Percentiles rank a stretch among this genome's conserved stretches.
Evolutionary conservation across 2,113 vertebrate species (phyloP).

Genomic region (Melanerpes formicivorus): DNA sequence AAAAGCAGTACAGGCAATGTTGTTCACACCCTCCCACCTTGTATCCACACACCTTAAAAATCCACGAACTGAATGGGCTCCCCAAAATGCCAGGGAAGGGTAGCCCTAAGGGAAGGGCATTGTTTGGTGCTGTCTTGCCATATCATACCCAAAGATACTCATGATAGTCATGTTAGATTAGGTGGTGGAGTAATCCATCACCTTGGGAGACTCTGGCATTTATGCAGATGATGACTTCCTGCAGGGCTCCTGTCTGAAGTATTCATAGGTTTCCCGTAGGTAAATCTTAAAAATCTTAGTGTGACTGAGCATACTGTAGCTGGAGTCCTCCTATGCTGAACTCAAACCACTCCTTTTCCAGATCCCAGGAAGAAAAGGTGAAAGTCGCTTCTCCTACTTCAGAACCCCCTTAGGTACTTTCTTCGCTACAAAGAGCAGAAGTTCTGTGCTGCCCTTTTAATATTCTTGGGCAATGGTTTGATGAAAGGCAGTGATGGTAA

Average conservation of each 20-base stretch:
- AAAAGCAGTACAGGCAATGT: neutral
- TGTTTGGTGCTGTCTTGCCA: neutral
- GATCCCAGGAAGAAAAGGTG: neutral
- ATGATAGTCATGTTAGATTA: neutral
- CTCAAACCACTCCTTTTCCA: neutral
- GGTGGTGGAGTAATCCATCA: neutral
- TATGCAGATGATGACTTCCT: neutral
- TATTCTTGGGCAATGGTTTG: neutral
- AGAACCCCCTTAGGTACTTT: fast-evolving
- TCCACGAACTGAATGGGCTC: neutral
- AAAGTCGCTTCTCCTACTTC: neutral
- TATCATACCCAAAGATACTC: neutral
- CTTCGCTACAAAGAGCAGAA: neutral
- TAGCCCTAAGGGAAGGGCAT: neutral
- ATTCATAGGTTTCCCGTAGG: neutral
- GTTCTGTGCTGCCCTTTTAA: neutral
- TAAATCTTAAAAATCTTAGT: neutral
- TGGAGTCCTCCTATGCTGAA: neutral
- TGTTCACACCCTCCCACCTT: neutral
- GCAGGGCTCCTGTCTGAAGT: neutral
- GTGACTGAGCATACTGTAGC: neutral
- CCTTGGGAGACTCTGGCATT: neutral
- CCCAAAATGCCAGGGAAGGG: neutral
- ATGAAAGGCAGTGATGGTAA: neutral
- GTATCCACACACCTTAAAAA: neutral